Conservation (phyloP, 2,113 vertebrate species). For the Leptobrachium leishanense region DNA sequence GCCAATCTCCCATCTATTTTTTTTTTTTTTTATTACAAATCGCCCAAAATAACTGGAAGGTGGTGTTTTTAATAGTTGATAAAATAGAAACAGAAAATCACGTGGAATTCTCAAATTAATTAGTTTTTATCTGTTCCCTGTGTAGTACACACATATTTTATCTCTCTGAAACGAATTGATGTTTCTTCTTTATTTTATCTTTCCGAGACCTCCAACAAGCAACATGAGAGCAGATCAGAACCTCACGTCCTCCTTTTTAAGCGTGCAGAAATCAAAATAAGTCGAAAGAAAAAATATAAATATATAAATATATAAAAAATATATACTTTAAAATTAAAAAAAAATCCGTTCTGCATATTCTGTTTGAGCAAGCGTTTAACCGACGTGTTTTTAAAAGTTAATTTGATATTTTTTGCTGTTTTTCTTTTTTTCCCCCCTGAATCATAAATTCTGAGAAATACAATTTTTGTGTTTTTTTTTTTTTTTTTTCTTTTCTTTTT, state of each 20-base stretch:
- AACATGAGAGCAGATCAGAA: constrained; percentile 50
- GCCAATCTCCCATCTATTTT: no score
- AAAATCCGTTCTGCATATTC: constrained; percentile 58
- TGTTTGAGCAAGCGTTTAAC: constrained; percentile 70
- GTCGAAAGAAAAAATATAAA: constrained; percentile 6
- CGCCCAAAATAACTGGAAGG: no score
- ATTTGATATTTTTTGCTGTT: constrained; percentile 68
- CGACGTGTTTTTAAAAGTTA: constrained; percentile 77
- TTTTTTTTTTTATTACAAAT: no score
- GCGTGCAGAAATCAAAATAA: constrained; percentile 53
- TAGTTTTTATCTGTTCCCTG: no score
- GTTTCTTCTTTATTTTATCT: no score
- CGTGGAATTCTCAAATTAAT: no score
- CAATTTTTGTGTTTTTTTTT: constrained; percentile 59
- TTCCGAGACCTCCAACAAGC: constrained; percentile 10
- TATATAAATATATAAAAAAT: constrained; percentile 33
- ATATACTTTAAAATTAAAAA: constrained; percentile 61
- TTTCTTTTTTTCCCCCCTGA: constrained; percentile 75
- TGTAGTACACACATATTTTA: no score
- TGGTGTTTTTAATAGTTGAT: no score
- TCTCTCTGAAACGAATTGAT: no score
- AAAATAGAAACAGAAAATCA: no score
- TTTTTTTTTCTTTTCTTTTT: constrained; percentile 75
- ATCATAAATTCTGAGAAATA: constrained; percentile 79
- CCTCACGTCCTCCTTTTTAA: constrained; percentile 68